These are phyloP conservation scores for Acanthococcus lagerstroemiae DNA, from an alignment of 2,888 invertebrate genomes.

Conservation along the genomic window DNA sequence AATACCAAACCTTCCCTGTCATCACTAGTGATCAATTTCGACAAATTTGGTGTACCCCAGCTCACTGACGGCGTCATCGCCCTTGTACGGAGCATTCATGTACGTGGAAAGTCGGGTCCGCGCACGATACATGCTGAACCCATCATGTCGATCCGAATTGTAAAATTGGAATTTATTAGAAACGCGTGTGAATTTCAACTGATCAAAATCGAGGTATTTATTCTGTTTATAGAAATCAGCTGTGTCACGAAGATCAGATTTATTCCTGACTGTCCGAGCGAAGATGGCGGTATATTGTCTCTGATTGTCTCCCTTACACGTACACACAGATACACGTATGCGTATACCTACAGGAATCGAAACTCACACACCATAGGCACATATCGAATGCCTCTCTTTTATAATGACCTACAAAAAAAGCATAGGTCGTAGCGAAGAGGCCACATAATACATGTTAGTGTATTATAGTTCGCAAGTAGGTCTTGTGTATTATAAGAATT, in stretches of 20 bases:
- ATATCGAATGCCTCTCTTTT: neutral
- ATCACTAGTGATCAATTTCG: too few species aligned
- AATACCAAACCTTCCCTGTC: too few species aligned
- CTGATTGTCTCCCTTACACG: neutral
- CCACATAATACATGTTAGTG: conserved; percentile 14
- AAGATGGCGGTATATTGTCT: too few species aligned
- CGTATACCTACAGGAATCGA: neutral
- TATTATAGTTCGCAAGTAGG: conserved; percentile 27
- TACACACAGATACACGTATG: neutral
- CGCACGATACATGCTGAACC: too few species aligned
- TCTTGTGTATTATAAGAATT: conserved; percentile 14
- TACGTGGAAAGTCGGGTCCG: too few species aligned
- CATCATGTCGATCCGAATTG: too few species aligned
- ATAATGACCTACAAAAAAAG: conserved; percentile 21
- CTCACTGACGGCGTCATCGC: too few species aligned
- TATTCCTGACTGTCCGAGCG: neutral
- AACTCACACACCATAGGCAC: neutral
- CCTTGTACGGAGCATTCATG: too few species aligned
- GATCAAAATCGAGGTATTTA: too few species aligned
- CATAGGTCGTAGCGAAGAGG: conserved; percentile 11
- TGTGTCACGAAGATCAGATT: conserved; percentile 14
- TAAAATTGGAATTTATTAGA: too few species aligned
- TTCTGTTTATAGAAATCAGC: neutral
- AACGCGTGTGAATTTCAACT: too few species aligned
- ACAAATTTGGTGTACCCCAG: too few species aligned